A percentile compares a stretch with the other conserved stretches of the same genome.
Conservation (phyloP, 2,888 invertebrate species). For the Meghimatium bilineatum region DNA sequence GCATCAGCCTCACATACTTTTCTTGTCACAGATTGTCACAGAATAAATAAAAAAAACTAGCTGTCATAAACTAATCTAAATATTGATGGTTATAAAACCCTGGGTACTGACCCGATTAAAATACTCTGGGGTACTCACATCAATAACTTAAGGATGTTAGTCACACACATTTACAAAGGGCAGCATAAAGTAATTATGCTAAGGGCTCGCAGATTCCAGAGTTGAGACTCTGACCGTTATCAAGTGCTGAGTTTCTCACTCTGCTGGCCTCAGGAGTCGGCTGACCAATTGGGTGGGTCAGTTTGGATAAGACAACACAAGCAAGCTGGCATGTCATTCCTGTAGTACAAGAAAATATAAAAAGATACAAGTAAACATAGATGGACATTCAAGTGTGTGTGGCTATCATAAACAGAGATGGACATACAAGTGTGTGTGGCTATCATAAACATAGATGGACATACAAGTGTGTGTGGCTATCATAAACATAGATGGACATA, state of each 20-base stretch:
- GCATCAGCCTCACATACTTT: not conserved
- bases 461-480: too few species aligned
- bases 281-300: slow-evolving; percentile 2
- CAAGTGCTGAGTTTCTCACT: not conserved
- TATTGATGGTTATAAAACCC: not conserved
- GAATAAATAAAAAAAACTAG: not conserved
- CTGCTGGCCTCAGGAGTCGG: slow-evolving; percentile 14
- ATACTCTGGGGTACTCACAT: not conserved
- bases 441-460: too few species aligned
- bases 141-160: slow-evolving; percentile 19
- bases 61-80: not conserved
- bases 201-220: slow-evolving; percentile 5
- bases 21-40: slow-evolving; percentile 1
- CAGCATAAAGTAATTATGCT: slow-evolving; percentile 13
- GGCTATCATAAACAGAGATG: too few species aligned
- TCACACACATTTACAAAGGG: slow-evolving; percentile 2
- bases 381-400: too few species aligned
- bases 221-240: not conserved
- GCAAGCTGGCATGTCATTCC: slow-evolving; percentile 11
- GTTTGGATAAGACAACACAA: not conserved
- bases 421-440: too few species aligned
- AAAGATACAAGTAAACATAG: not conserved
- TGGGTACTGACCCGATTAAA: not conserved
- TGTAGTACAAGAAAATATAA: not conserved
- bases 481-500: too few species aligned